phyloP scores from a whole-genome alignment of 2,888 invertebrate genomes.

The Leucoptera coffeella region DNA sequence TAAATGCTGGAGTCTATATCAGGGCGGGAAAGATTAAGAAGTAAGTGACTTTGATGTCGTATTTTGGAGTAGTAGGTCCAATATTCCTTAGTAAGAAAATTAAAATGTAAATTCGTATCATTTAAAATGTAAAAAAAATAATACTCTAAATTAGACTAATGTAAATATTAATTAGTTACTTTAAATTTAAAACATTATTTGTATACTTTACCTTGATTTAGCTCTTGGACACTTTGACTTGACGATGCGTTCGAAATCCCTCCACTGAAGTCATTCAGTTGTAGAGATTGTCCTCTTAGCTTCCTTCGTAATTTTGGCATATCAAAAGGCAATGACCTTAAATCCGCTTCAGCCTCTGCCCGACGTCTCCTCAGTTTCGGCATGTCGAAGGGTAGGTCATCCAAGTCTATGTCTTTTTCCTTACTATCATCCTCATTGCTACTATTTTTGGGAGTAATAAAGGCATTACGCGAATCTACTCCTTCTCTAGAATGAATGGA shows the following conservation, averaged over 20 bases:
- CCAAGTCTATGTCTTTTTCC: constrained; percentile 60
- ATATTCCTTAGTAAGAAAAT: not conserved
- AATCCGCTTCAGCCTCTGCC: constrained; percentile 71
- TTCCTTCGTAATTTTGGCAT: constrained; percentile 84
- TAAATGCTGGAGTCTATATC: constrained; percentile 49
- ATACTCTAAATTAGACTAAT: constrained; percentile 2
- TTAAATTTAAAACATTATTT: constrained; percentile 6
- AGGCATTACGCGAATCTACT: constrained; percentile 60
- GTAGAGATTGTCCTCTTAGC: constrained; percentile 56
- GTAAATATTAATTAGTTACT: no score
- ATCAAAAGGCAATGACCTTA: constrained; percentile 80
- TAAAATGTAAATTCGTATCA: no score
- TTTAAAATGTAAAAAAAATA: no score
- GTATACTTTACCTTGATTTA: constrained; percentile 59
- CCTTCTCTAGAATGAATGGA: constrained; percentile 79
- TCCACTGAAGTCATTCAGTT: constrained; percentile 59
- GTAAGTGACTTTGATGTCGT: no score
- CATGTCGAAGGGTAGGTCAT: constrained; percentile 85
- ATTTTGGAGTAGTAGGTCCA: not conserved
- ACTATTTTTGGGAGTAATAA: constrained; percentile 56
- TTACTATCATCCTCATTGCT: constrained; percentile 45
- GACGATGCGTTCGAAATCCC: constrained; percentile 76
- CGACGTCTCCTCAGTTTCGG: constrained; percentile 73
- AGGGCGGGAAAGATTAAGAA: no score
- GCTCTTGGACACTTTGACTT: constrained; percentile 72